Evolutionary conservation across 2,113 vertebrate genomes (phyloP).

Genomic region (Microcebus lehilahytsara): DNA sequence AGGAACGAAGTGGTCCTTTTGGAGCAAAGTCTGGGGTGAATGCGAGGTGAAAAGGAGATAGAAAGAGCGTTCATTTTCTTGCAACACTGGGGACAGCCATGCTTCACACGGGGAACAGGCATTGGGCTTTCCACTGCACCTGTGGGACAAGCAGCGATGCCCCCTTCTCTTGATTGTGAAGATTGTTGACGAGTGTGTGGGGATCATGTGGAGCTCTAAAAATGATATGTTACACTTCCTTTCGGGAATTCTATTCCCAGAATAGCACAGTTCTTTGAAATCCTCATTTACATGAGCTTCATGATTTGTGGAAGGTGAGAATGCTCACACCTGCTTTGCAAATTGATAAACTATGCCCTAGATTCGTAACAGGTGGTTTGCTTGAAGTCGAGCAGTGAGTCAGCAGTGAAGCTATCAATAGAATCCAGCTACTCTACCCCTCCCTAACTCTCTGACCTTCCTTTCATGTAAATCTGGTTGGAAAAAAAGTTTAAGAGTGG

Average conservation of each 20-base stretch:
- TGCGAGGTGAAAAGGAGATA: not conserved
- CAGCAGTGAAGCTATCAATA: slow-evolving; percentile 2
- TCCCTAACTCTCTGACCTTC: not conserved
- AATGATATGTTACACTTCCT: slow-evolving; percentile 65
- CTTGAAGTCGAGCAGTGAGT: slow-evolving; percentile 69
- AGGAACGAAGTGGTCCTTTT: not conserved
- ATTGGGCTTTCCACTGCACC: not conserved
- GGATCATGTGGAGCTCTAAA: slow-evolving; percentile 68
- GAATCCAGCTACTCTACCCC: slow-evolving; percentile 4
- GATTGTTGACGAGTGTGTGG: slow-evolving; percentile 27
- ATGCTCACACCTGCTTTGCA: slow-evolving; percentile 74
- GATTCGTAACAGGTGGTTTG: slow-evolving; percentile 75
- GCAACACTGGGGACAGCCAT: not conserved
- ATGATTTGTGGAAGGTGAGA: slow-evolving; percentile 73
- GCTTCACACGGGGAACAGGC: not conserved
- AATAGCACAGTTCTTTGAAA: slow-evolving; percentile 79
- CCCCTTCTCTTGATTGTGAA: slow-evolving; percentile 49
- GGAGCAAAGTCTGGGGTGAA: not conserved
- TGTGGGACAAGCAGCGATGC: not conserved
- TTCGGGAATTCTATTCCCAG: slow-evolving; percentile 54
- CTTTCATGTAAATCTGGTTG: not conserved
- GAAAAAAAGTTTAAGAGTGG: not conserved
- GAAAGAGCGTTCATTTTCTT: not conserved
- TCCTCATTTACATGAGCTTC: slow-evolving; percentile 67
- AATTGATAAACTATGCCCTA: slow-evolving; percentile 69